Percentiles rank a stretch among this genome's conserved stretches.
Conservation (phyloP, 2,888 invertebrate species). For the Conchocele bisecta region DNA sequence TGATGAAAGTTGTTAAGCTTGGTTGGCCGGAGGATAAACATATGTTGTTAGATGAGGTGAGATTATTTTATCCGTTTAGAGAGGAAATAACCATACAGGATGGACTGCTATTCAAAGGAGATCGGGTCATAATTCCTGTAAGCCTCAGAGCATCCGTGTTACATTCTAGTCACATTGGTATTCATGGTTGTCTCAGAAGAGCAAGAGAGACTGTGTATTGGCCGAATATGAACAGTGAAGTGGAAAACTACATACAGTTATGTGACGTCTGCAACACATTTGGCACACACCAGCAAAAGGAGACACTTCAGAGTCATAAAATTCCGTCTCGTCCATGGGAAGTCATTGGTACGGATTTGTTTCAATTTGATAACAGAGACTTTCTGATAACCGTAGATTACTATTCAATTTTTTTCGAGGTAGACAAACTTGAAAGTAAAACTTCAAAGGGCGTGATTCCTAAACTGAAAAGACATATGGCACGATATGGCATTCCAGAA, state of each 20-base stretch:
- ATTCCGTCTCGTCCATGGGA: not conserved
- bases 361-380: not conserved
- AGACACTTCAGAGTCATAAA: not conserved
- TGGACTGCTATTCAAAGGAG: conserved; percentile 43
- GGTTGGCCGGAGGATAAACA: conserved; percentile 45
- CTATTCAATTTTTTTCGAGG: not conserved
- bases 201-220: conserved; percentile 35
- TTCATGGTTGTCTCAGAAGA: conserved; percentile 25
- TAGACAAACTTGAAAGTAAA: too few species aligned
- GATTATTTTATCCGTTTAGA: conserved; percentile 43
- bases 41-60: conserved; percentile 17
- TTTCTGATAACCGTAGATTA: not conserved
- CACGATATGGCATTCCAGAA: too few species aligned
- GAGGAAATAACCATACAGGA: conserved; percentile 49
- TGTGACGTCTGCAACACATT: not conserved
- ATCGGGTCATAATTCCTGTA: conserved; percentile 18
- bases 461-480: too few species aligned
- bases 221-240: not conserved
- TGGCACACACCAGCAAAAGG: not conserved
- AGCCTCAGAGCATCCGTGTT: conserved; percentile 14
- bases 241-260: not conserved
- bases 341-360: not conserved
- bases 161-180: conserved; percentile 29
- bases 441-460: too few species aligned
- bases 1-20: conserved; percentile 22